These are phyloP conservation scores for Autographa gamma DNA, from an alignment of 2,888 invertebrate species.

Conservation along the genomic window DNA sequence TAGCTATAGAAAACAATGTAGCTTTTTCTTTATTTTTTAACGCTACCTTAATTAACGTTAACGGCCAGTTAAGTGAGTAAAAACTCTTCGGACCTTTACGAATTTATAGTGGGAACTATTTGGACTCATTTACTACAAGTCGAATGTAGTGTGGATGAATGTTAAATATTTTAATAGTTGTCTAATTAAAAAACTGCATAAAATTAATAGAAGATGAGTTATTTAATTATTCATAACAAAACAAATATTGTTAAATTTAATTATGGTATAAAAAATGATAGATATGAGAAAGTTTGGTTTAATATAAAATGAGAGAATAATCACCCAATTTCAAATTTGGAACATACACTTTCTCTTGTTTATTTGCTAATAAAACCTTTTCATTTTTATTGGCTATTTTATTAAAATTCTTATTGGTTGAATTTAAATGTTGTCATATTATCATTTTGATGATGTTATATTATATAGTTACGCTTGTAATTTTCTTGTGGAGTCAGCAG, in stretches of 20 bases:
- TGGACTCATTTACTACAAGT: conserved; percentile 43
- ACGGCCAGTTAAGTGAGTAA: conserved; percentile 70
- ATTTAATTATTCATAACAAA: conserved; percentile 52
- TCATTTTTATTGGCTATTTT: conserved; percentile 23
- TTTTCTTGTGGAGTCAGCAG: not conserved
- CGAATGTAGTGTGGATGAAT: conserved; percentile 23
- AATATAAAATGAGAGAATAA: not conserved
- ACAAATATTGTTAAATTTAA: conserved; percentile 31
- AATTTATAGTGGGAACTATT: conserved; percentile 57
- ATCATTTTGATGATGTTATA: conserved; percentile 12
- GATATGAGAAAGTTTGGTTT: not conserved
- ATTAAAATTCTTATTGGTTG: conserved; percentile 30
- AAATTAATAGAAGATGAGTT: not conserved
- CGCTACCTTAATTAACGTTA: conserved; percentile 81
- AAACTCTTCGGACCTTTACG: conserved; percentile 51
- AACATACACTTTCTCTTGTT: conserved; percentile 10
- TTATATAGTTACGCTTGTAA: not conserved
- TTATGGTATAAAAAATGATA: not conserved
- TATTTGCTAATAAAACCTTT: conserved; percentile 34
- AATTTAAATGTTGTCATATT: conserved; percentile 18
- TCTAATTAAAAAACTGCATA: conserved; percentile 2
- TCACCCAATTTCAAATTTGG: not conserved
- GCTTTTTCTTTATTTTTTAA: conserved; percentile 72
- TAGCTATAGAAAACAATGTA: conserved; percentile 77
- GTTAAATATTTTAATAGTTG: conserved; percentile 29